Evolutionary conservation across 2,113 vertebrate genomes (phyloP).

Genomic region (Sorex araneus): DNA sequence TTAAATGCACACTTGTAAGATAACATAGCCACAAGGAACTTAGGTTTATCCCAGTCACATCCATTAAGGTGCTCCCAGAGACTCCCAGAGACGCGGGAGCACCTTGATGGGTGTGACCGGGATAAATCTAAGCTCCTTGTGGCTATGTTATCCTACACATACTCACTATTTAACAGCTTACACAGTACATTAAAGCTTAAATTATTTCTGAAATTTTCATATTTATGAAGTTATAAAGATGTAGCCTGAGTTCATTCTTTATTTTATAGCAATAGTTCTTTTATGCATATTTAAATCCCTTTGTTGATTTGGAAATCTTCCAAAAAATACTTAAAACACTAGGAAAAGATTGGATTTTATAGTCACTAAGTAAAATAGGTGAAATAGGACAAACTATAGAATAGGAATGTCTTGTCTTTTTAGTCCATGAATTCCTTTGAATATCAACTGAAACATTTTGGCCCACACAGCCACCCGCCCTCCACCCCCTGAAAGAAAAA

Average conservation of each 20-base stretch:
- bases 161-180: too few species aligned
- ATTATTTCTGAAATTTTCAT: not conserved
- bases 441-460: constrained; percentile 4
- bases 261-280: not conserved
- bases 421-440: constrained; percentile 10
- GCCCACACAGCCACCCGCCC: not conserved
- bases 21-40: too few species aligned
- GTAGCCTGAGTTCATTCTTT: not conserved
- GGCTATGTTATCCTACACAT: too few species aligned
- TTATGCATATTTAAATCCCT: not conserved
- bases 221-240: not conserved
- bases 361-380: not conserved
- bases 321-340: constrained; percentile 39
- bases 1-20: too few species aligned
- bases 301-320: constrained; percentile 35
- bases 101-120: too few species aligned
- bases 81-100: too few species aligned
- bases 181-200: not conserved
- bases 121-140: too few species aligned
- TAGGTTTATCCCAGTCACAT: too few species aligned
- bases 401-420: not conserved
- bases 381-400: not conserved
- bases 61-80: too few species aligned
- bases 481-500: not conserved
- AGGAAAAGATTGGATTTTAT: not conserved